phyloP scores from a whole-genome alignment of 1,140 invertebrate species.

The Pomacea maculata region DNA sequence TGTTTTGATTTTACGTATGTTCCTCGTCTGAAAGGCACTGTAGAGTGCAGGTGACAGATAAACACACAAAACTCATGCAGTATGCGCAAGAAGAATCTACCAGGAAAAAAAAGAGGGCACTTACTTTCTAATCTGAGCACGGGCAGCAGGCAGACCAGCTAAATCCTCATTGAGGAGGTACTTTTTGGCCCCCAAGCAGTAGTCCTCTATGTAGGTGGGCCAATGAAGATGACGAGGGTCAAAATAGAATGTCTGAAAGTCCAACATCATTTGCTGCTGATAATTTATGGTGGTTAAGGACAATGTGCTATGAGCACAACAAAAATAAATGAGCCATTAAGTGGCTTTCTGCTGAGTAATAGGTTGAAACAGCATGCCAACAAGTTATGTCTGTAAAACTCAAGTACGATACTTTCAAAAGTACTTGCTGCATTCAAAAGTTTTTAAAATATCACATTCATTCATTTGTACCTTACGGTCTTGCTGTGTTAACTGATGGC shows the following conservation, averaged over 20 bases:
- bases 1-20: too few species aligned
- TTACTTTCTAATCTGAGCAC: constrained; percentile 61
- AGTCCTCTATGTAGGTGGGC: constrained; percentile 64
- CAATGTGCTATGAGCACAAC: background rate
- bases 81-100: too few species aligned
- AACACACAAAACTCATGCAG: too few species aligned
- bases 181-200: constrained; percentile 63
- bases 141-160: constrained; percentile 57
- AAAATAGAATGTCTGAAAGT: constrained; percentile 58
- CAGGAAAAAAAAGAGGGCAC: constrained; percentile 10
- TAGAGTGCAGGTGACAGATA: too few species aligned
- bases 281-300: background rate
- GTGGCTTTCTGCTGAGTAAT: too few species aligned
- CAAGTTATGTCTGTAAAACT: background rate
- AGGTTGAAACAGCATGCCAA: background rate
- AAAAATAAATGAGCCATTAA: too few species aligned
- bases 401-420: background rate
- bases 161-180: constrained; percentile 65
- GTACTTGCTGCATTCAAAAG: background rate
- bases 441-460: background rate
- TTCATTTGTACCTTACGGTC: constrained; percentile 52
- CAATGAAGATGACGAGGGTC: constrained; percentile 62
- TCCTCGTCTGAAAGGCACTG: too few species aligned
- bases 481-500: constrained; percentile 44
- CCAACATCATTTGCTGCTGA: background rate